phyloP scores from a whole-genome alignment of 1,140 invertebrate genomes.

The Psix sp. region DNA sequence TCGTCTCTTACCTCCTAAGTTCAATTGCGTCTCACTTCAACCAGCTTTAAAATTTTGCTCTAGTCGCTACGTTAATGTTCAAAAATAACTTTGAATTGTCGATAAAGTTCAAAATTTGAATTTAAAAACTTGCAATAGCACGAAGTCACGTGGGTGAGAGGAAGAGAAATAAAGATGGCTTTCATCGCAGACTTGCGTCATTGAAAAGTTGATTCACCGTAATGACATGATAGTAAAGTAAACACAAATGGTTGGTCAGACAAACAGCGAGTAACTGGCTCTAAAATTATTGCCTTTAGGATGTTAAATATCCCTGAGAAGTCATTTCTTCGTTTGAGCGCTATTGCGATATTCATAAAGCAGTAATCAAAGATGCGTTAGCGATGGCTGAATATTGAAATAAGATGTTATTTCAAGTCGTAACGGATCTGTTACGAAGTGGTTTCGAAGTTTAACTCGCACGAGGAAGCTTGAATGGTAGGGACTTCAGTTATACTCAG shows the following conservation, averaged over 20 bases:
- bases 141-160: too few relatives aligned
- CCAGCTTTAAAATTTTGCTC: constrained; percentile 6
- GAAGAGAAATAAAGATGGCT: too few relatives aligned
- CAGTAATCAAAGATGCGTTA: constrained; percentile 14
- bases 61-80: too few relatives aligned
- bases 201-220: not conserved
- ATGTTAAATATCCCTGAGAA: constrained; percentile 22
- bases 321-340: constrained; percentile 9
- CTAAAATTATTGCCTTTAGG: constrained; percentile 35
- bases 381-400: constrained; percentile 17
- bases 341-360: constrained; percentile 12
- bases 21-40: not conserved
- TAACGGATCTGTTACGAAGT: constrained; percentile 18
- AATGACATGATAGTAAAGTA: constrained; percentile 36
- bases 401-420: constrained; percentile 16
- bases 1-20: constrained; percentile 11
- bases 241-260: constrained; percentile 24
- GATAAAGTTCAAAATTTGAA: too few relatives aligned
- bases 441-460: not conserved
- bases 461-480: not conserved
- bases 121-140: constrained; percentile 16
- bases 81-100: too few relatives aligned
- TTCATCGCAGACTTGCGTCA: constrained; percentile 23
- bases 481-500: too few relatives aligned
- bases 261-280: constrained; percentile 24